These are phyloP conservation scores for Drosophila suboccidentalis DNA, from an alignment of 2,888 invertebrate genomes.

Conservation along the genomic window DNA sequence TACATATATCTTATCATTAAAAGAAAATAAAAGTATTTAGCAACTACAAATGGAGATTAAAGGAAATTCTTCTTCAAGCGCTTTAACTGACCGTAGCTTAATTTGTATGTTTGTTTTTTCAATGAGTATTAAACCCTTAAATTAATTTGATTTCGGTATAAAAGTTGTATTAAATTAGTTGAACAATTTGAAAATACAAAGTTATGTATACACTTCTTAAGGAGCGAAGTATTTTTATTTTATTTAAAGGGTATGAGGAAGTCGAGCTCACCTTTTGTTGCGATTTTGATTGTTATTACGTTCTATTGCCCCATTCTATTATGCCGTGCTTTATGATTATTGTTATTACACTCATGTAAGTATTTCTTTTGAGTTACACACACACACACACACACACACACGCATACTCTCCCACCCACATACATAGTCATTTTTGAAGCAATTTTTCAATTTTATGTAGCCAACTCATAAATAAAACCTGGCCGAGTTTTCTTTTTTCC, in stretches of 20 bases:
- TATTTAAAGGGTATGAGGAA: constrained; percentile 15
- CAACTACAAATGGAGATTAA: neutral
- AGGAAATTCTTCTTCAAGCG: no score
- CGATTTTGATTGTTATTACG: constrained; percentile 24
- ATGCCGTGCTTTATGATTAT: constrained; percentile 65
- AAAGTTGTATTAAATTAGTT: neutral
- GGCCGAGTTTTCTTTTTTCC: constrained; percentile 30
- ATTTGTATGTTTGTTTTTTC: no score
- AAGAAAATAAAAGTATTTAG: neutral
- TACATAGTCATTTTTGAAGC: constrained; percentile 52
- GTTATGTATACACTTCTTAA: neutral
- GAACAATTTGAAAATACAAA: neutral
- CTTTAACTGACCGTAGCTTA: neutral
- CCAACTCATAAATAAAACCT: constrained; percentile 69
- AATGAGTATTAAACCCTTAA: neutral
- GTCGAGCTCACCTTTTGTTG: neutral
- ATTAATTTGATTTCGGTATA: neutral
- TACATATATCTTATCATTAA: neutral
- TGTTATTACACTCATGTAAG: constrained; percentile 65
- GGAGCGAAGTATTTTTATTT: neutral
- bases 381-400: constrained; percentile 4
- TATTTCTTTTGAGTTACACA: constrained; percentile 46
- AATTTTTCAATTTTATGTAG: constrained; percentile 74
- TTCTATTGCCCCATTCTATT: constrained; percentile 30
- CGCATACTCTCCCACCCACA: constrained; percentile 2